A percentile compares a stretch with the other conserved stretches of the same genome.
These are phyloP conservation scores for Drosophila tripunctata DNA, from an alignment of 2,888 invertebrate species.

Conservation along the genomic window DNA sequence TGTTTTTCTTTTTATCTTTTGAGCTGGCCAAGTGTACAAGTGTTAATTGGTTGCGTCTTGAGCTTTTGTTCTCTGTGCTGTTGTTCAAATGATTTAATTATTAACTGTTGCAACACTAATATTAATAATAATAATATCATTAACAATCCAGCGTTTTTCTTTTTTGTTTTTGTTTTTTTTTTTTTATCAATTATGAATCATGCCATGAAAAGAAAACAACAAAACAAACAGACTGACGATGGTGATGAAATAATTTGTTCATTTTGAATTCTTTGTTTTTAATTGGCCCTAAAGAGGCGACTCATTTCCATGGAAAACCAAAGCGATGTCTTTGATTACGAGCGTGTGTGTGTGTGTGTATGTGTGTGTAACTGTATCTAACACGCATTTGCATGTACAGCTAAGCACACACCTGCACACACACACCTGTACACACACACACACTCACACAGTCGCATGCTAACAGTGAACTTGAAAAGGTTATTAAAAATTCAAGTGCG, in stretches of 20 bases:
- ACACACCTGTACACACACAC: slow-evolving; percentile 9
- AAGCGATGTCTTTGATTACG: slow-evolving; percentile 2
- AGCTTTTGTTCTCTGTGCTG: slow-evolving; percentile 3
- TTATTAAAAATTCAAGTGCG: slow-evolving; percentile 76
- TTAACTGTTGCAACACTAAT: slow-evolving; percentile 8
- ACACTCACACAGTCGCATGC: slow-evolving; percentile 13
- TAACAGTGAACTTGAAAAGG: slow-evolving; percentile 73
- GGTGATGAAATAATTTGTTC: slow-evolving; percentile 44
- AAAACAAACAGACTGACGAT: slow-evolving; percentile 26
- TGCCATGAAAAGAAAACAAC: slow-evolving; percentile 6
- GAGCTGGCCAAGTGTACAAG: slow-evolving; percentile 23
- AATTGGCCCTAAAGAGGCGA: slow-evolving; percentile 12
- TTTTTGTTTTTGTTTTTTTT: too few relatives aligned
- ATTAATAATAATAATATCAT: slow-evolving; percentile 11
- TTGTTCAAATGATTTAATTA: slow-evolving; percentile 47
- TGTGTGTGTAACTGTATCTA: slow-evolving; percentile 35
- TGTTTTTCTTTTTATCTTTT: too few relatives aligned
- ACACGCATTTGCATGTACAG: slow-evolving; percentile 48
- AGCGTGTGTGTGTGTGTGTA: slow-evolving; percentile 2
- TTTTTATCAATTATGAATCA: slow-evolving; percentile 5
- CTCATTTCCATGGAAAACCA: slow-evolving; percentile 19
- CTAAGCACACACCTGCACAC: slow-evolving; percentile 12
- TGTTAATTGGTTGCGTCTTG: slow-evolving; percentile 50
- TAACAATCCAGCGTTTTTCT: too few relatives aligned
- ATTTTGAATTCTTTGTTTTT: slow-evolving; percentile 2